Conservation (phyloP, 2,113 vertebrate genomes). For the Neotragus pygmaeus region DNA sequence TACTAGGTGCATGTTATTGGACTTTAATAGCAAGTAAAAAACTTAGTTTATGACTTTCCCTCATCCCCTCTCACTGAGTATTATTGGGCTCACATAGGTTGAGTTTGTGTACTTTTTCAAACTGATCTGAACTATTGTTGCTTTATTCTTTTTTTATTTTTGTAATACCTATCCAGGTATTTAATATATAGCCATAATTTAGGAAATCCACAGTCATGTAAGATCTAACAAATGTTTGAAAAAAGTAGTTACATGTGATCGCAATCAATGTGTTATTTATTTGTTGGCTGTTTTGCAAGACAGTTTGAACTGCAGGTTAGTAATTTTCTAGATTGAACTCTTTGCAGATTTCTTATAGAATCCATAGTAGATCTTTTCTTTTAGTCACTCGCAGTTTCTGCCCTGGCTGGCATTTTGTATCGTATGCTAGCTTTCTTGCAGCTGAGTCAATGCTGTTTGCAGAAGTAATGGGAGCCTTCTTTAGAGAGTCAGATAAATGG, state of each 20-base stretch:
- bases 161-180: background rate
- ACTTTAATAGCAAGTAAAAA: background rate
- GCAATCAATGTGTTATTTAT: background rate
- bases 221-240: background rate
- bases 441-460: background rate
- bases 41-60: background rate
- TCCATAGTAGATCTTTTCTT: background rate
- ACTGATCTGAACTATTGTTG: background rate
- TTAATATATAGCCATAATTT: background rate
- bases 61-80: background rate
- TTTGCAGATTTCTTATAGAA: background rate
- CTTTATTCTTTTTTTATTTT: background rate
- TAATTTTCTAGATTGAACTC: background rate
- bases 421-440: background rate
- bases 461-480: background rate
- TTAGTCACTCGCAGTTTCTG: background rate
- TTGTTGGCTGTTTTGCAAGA: background rate
- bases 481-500: conserved; percentile 20
- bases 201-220: background rate
- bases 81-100: background rate
- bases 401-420: background rate
- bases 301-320: background rate
- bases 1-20: background rate
- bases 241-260: background rate
- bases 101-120: background rate